phyloP scores from a whole-genome alignment of 2,797 vertebrate genomes.

The Acanthis flammea region DNA sequence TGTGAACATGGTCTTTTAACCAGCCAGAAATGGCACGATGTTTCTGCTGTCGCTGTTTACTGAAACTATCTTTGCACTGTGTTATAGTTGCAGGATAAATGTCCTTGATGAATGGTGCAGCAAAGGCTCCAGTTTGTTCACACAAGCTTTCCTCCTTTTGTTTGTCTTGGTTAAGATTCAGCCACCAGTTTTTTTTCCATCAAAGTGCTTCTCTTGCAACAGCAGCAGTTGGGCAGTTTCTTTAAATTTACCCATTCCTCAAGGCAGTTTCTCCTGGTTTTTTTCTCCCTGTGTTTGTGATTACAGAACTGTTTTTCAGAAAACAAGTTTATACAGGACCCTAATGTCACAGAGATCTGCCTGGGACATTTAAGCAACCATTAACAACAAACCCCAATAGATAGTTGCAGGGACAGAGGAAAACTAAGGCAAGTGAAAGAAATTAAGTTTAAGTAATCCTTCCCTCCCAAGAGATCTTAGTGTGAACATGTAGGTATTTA shows the following conservation, averaged over 20 bases:
- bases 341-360: background rate
- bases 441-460: background rate
- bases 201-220: background rate
- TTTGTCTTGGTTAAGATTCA: slow-evolving; percentile 5
- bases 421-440: background rate
- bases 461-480: background rate
- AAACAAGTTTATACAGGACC: background rate
- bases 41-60: background rate
- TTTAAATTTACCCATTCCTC: background rate
- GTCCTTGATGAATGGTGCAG: background rate
- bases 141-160: background rate
- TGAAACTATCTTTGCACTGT: background rate
- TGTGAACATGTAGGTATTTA: background rate
- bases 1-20: background rate
- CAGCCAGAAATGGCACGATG: background rate
- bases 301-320: background rate
- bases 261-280: background rate
- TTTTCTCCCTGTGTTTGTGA: background rate
- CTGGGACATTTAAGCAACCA: background rate
- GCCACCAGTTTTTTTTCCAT: background rate
- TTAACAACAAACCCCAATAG: background rate
- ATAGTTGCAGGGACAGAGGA: background rate
- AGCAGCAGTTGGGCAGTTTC: background rate
- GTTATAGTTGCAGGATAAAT: background rate
- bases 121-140: background rate